These are phyloP conservation scores for Peromyscus attwateri DNA, from an alignment of 2,797 vertebrate species.

Conservation along the genomic window DNA sequence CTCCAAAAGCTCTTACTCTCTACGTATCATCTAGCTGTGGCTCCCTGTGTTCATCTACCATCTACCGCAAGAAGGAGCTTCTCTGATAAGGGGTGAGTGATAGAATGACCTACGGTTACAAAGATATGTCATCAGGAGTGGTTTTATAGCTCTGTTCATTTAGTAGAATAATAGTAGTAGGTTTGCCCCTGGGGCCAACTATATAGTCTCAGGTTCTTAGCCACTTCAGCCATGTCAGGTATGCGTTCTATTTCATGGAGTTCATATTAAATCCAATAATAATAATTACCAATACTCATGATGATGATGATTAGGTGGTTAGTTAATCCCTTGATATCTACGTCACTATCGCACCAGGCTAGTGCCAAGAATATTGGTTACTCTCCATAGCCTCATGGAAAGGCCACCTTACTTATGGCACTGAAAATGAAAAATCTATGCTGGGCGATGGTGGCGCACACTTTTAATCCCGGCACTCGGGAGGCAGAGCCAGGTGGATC, in stretches of 20 bases:
- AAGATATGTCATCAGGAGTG: no score
- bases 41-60: neutral
- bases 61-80: neutral
- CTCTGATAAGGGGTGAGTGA: neutral
- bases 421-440: no score
- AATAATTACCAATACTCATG: neutral
- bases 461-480: no score
- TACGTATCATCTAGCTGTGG: neutral
- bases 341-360: neutral
- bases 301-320: no score
- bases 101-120: neutral
- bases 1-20: neutral
- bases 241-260: neutral
- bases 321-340: neutral
- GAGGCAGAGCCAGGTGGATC: no score
- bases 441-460: no score
- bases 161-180: neutral
- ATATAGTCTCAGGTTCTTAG: neutral
- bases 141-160: neutral
- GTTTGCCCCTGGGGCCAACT: neutral
- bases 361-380: neutral
- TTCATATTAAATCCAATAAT: neutral
- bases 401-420: neutral
- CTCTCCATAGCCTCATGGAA: neutral
- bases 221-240: neutral